These are phyloP conservation scores for Proales similis DNA, from an alignment of 1,140 invertebrate genomes.

Conservation along the genomic window DNA sequence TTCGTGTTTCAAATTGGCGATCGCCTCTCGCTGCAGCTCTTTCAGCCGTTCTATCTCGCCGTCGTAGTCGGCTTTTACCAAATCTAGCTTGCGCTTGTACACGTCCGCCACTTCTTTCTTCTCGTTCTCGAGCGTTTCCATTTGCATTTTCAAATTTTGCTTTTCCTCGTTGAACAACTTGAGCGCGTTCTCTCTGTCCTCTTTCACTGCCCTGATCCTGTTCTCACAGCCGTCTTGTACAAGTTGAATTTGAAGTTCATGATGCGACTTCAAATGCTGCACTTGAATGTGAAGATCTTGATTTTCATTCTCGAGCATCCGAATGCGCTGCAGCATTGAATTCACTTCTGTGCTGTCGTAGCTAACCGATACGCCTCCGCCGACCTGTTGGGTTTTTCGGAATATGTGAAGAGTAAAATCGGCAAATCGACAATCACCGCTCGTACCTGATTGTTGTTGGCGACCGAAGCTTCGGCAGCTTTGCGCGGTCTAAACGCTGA, in stretches of 20 bases:
- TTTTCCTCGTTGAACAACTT: conserved; percentile 33
- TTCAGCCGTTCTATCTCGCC: conserved; percentile 25
- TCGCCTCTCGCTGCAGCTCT: background rate
- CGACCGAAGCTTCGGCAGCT: too few relatives aligned
- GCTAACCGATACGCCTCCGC: too few relatives aligned
- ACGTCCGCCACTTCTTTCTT: conserved; percentile 7
- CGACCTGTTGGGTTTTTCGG: too few relatives aligned
- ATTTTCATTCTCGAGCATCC: conserved; percentile 32
- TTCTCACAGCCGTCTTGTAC: conserved; percentile 32
- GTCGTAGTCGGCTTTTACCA: conserved; percentile 24
- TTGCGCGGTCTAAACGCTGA: too few relatives aligned
- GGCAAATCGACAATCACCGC: too few relatives aligned
- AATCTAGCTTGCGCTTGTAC: conserved; percentile 26
- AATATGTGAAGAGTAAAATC: too few relatives aligned
- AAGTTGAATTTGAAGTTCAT: conserved; percentile 28
- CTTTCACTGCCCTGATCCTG: conserved; percentile 3
- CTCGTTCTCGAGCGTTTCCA: conserved; percentile 25
- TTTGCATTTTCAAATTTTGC: conserved; percentile 16
- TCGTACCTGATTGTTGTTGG: too few relatives aligned
- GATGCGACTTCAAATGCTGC: conserved; percentile 8
- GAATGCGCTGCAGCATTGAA: background rate
- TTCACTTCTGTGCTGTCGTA: too few relatives aligned
- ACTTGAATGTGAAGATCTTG: conserved; percentile 28
- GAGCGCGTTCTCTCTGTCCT: conserved; percentile 13
- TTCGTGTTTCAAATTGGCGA: conserved; percentile 28